Evolutionary conservation across 2,113 vertebrate genomes (phyloP), one percentile per base, ranked within the genome.

Genomic region (Sula dactylatra): DNA sequence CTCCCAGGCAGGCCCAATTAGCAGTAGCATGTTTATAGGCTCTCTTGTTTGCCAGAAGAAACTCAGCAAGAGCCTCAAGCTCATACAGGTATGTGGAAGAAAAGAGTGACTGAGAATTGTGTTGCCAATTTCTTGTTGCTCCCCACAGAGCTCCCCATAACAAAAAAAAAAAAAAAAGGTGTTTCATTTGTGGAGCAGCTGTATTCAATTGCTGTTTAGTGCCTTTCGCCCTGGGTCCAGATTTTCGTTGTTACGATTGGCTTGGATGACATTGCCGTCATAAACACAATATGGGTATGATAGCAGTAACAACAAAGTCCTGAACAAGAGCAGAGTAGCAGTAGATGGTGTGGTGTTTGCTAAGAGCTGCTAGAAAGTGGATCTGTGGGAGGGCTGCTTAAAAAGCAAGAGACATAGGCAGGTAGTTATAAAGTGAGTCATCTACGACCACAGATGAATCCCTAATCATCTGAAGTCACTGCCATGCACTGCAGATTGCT

Each of bases 381-480:
- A 40, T 82, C 38, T 67, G 21, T 31, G 59, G 36, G 27, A 82
- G 24, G 44, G 56, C 81, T 96, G 78, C 52, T 96, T 94, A 89
- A 79, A 95, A 97, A 82, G 42, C 89, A 76, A 82, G 61, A 82
- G 77, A 55, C 78, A 91, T 65, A 76, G 34, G 29, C 89, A 91
- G 77, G 89, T 86, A 70, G 55, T 71, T 90, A 88, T 74, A 38
- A 79, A 94, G 65, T 13, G 77, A 94, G 91, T 62, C 0, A 36
- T 79, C 91, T 94, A 58, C 88, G 93, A 79, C 77, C 36, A n/a
- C 73, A 79, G 62, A 80, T 45, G 88, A 96, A 91, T 95, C 40
- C 34, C 56, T 97, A 84, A 94, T 92, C 71, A 70, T 54, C 3
- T 13, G 44, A 90, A 93, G 59, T 31, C 77, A 58, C 62, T 76